Base-by-base conservation (phyloP, 2,888 invertebrate species). In the Synergus japonicus region DNA sequence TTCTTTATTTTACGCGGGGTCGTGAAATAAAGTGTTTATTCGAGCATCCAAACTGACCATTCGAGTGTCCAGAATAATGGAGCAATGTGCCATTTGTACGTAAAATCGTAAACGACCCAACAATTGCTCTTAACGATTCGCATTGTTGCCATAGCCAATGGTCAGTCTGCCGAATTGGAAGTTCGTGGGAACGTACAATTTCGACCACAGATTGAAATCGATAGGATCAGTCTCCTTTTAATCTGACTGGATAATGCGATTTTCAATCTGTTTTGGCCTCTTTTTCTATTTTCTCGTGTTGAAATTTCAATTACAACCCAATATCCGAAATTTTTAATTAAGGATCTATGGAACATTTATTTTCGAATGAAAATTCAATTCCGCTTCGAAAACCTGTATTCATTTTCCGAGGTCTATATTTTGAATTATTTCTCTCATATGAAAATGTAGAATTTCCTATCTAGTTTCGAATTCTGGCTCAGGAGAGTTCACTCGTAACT, bases 101-200 rank as follows among this genome's bases (percentile, higher is more conserved):
- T 63, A 80, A 65, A 83, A 83, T 87, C 88, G 86, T 88, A 89
- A 88, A 87, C 88, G 85, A 84, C 79, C 83, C 76, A 76, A 88
- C 88, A 87, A 87, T 89, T 82, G 85, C 80, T 79, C 85, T 82
- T 87, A 87, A 88, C 89, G 87, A 89, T 86, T 81, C 82, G 66
- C 73, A 83, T 84, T 83, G 81, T 82, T 80, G 77, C 81, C 44
- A 18, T 54, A 83, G 76, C 83, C 85, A 37, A 81, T 83, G 84
- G 85, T 84, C 85, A 85, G 83, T 83, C 82, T 81, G 83, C 29
- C 69, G 79, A 76, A 84, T 83, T 82, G 73, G 76, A 64, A 73
- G 76, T 79, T 79, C 85, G 83, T 83, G 85, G 83, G 83, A 85
- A 83, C 82, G 77, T 79, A 67, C 80, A 79, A 83, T 80, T 82